Base-by-base conservation (phyloP, 1,140 invertebrate genomes). In the Pseudobourletiella spinata region DNA sequence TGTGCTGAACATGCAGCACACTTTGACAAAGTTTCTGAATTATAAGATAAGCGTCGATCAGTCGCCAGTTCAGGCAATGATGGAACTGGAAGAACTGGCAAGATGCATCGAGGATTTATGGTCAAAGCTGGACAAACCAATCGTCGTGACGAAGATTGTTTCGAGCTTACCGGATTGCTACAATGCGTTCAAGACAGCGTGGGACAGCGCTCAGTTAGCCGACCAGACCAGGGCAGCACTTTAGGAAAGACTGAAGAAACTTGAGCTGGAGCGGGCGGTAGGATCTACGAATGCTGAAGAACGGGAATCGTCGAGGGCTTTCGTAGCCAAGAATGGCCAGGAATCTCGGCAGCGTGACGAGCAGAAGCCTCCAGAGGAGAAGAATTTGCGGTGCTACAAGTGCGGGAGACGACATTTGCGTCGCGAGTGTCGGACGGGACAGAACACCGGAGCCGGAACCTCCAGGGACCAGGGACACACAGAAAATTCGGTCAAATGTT, bases 1-100 rank as follows among this genome's bases (percentile, higher is more conserved):
- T 26, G 2, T 11, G 16, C n/a, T 59, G 1, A 48, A 48, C 43
- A 46, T 29, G 20, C 57, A 59, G 20, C 57, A 59, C 26, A 59
- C 57, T 11, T 16, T 48, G 11, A 46, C 26, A 14, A 26, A 11
- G 26, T 59, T 59, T 42, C 18, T 59, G 15, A 46, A 59, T 28
- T 59, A 48, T 24, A 59, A 59, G 15, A 48, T 32, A 1, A 1
- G 25, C 8, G 18, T 2, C 1, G 57, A 48, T 16, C 57, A 59
- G 20, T 24, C 3, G 2, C 2, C 39, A 2, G 22, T 59, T 6
- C n/a, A 22, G 3, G 39, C 57, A 20, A 14, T 29, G 1, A 48
- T 8, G 24, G 57, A 59, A n/a, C 18, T 59, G 4, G 26, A 26
- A 8, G 6, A n/a, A 3, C 44, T 59, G 2, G 42, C 24, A 16